A percentile compares a stretch with the other conserved stretches of the same genome.
These are phyloP conservation scores for Megaceryle alcyon DNA, from an alignment of 2,797 vertebrate species.

Conservation along the genomic window DNA sequence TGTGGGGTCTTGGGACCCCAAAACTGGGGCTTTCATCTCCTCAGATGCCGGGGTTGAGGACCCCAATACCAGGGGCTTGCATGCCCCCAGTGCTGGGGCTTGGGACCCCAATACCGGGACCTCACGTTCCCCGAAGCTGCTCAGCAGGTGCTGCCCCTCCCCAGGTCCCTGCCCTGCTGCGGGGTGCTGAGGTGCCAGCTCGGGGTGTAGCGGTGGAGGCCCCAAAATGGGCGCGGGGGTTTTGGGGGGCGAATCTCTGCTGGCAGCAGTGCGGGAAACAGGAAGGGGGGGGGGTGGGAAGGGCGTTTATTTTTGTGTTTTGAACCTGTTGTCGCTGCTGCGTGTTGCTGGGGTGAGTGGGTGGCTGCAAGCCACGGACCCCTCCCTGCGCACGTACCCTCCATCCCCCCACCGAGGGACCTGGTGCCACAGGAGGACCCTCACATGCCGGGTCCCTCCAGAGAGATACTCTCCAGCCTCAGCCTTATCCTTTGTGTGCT, in stretches of 20 bases:
- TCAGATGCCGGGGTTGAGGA: not conserved
- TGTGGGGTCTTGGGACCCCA: not conserved
- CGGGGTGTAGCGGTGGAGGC: not conserved
- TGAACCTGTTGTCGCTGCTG: constrained; percentile 60
- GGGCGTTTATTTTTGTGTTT: constrained; percentile 42
- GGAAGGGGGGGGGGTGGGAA: not conserved
- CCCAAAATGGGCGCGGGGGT: not conserved
- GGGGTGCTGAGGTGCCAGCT: not conserved
- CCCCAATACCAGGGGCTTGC: not conserved
- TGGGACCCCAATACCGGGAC: not conserved
- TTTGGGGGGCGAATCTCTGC: not conserved
- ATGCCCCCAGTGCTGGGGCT: not conserved
- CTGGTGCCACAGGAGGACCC: not conserved
- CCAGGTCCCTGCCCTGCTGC: not conserved
- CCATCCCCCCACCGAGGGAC: not conserved
- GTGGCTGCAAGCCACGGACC: constrained; percentile 7
- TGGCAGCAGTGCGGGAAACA: not conserved
- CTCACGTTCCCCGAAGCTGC: not conserved
- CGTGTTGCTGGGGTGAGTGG: constrained; percentile 22
- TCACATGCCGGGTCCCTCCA: accelerated
- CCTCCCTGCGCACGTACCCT: not conserved
- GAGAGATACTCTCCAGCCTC: not conserved
- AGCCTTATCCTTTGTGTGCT: constrained; percentile 52
- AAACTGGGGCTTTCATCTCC: not conserved
- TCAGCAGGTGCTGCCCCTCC: constrained; percentile 17